Evolutionary conservation across 2,888 invertebrate species (phyloP), one percentile per base, ranked within the genome.

Genomic region (Harpagoxenus sublaevis): DNA sequence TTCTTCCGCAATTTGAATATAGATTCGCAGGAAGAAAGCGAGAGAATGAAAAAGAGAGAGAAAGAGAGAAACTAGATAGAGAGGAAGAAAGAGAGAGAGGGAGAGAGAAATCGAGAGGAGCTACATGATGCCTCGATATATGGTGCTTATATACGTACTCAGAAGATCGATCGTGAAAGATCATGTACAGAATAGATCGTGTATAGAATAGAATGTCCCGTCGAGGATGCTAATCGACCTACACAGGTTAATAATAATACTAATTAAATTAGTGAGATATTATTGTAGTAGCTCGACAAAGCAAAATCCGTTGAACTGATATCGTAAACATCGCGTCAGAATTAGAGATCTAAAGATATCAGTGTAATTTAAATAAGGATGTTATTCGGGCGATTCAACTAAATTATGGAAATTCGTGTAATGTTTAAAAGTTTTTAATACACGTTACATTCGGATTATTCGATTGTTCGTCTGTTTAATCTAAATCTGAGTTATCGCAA

Each of bases 101-200:
- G 18, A 39, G 71, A 55, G 55, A 60, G 77, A 81, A 79, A 85
- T 87, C 87, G 87, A 87, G 86, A 88, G 89, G 87, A 81, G 84
- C 82, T 83, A 77, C 83, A 62, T 65, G 66, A 60, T 87, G 83
- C 74, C 83, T 83, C 85, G 81, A 51, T 78, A 53, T 60, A 84
- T 48, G 35, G 42, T 75, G 53, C 57, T 74, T 35, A 62, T 74
- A 65, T 79, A 18, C 18, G 15, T 75, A 68, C 42, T 74, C 42
- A 85, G 23, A 91, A 90, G 89, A 92, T 92, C 91, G 92, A 94
- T 94, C 93, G 93, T 93, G 92, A 94, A 93, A 93, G 93, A 94
- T 93, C 93, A 93, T 85, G 83, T 84, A 28, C 42, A 60, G 39
- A 68, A 70, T 53, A 35, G 42, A 62, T 90, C 91, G 73, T 84